Evolutionary conservation across 2,113 vertebrate species (phyloP).

Genomic region (Podilymbus podiceps): DNA sequence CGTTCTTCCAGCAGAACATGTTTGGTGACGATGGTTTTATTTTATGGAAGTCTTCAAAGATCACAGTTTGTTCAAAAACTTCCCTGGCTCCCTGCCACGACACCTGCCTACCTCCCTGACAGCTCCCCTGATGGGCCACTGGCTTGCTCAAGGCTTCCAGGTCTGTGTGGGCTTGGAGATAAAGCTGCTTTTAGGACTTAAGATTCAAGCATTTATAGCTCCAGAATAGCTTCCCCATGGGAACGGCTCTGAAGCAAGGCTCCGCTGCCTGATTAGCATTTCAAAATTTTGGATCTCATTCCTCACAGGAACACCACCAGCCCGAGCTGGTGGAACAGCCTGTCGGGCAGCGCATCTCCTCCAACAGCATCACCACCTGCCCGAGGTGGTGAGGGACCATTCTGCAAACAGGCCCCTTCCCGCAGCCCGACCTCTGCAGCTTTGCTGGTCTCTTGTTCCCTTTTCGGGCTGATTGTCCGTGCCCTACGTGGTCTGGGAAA

Average conservation of each 20-base stretch:
- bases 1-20: neutral
- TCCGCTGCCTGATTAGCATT: constrained; percentile 20
- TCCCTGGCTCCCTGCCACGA: neutral
- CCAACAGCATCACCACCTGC: neutral
- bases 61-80: neutral
- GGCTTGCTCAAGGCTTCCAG: neutral
- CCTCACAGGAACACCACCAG: neutral
- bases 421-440: neutral
- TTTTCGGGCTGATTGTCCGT: neutral
- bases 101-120: neutral
- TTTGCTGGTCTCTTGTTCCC: neutral
- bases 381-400: neutral
- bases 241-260: neutral
- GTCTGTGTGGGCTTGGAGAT: constrained; percentile 15
- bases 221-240: constrained; percentile 38
- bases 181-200: neutral
- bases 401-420: neutral
- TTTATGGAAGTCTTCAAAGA: neutral
- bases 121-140: neutral
- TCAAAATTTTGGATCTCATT: neutral
- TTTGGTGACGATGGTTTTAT: neutral
- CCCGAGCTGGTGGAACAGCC: neutral
- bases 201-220: neutral
- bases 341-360: neutral
- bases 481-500: neutral